Base-by-base conservation (phyloP, 2,888 invertebrate species). In the Aspidiotus rigidus region DNA sequence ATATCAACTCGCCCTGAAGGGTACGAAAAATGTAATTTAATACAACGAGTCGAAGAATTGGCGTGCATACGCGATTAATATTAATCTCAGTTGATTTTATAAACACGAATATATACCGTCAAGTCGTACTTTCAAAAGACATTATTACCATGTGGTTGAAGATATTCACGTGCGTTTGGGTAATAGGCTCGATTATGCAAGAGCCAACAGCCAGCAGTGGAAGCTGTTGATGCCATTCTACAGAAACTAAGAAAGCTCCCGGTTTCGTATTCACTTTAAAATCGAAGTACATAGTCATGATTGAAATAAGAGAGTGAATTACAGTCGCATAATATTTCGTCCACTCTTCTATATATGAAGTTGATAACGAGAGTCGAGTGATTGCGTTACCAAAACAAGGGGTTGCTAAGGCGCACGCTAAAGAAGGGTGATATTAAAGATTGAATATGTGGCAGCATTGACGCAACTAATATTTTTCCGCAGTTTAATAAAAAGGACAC, bases 201-300 rank as follows among this genome's bases (percentile, higher is more conserved):
- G 92, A 87, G 8, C 92, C 90, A 7, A 94, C 86, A 17, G 93
- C 94, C 62, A 96, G 80, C 53, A 94, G 79, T 1, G 92, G 87
- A 73, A 88, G 83, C 71, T 84, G 85, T 42, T 84, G 83, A 78
- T 94, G 95, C 93, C 94, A 95, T 71, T 84, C 83, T 69, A 89
- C 85, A 73, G 86, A 84, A n/a, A 89, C 88, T 72, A 62, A 40
- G 11, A 62, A 39, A 41, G 39, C 44, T 42, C 55, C 56, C 63
- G 79, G 78, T 76, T 90, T 80, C 78, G 88, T 88, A 79, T 84
- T 85, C n/a, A 91, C 86, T 75, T 88, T 87, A 71, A 86, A 89
- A 78, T 92, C 92, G 76, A 90, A 90, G 76, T 90, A 90, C 40
- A 91, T 79, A 63, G 90, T 87, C 91, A 92, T 92, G 72, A 28